Evolutionary conservation across 2,797 vertebrate genomes (phyloP).

Genomic region (Balearica regulorum): DNA sequence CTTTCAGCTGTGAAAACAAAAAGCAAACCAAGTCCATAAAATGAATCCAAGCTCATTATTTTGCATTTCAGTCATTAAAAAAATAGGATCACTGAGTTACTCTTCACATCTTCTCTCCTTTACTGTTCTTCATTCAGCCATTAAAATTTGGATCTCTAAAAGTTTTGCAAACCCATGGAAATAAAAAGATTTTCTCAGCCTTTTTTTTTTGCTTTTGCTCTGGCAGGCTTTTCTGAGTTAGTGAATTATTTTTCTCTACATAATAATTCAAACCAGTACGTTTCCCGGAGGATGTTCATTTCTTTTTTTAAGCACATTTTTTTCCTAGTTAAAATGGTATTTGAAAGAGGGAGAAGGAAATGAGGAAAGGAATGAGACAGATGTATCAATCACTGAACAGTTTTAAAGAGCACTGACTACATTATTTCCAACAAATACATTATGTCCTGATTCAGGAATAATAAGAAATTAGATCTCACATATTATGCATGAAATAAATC

Average conservation of each 20-base stretch:
- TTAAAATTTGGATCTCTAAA: background rate
- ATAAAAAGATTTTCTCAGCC: background rate
- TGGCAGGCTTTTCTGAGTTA: background rate
- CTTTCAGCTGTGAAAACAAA: background rate
- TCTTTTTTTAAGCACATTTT: background rate
- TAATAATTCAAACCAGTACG: background rate
- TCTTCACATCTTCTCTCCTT: background rate
- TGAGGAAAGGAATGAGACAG: background rate
- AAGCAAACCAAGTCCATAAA: background rate
- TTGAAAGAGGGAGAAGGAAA: background rate
- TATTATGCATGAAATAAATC: background rate
- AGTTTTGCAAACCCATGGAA: background rate
- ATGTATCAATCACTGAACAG: background rate
- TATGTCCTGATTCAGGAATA: background rate
- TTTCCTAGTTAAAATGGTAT: background rate
- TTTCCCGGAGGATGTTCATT: background rate
- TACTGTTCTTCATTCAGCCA: background rate
- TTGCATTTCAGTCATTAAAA: background rate
- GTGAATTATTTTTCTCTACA: background rate
- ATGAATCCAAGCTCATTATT: background rate
- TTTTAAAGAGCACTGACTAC: background rate
- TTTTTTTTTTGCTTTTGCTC: background rate
- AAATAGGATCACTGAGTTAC: background rate
- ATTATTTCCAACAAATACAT: background rate
- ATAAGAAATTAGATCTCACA: background rate